Evolutionary conservation across 2,113 vertebrate genomes (phyloP).

Genomic region (Nothocercus nigrocapillus): DNA sequence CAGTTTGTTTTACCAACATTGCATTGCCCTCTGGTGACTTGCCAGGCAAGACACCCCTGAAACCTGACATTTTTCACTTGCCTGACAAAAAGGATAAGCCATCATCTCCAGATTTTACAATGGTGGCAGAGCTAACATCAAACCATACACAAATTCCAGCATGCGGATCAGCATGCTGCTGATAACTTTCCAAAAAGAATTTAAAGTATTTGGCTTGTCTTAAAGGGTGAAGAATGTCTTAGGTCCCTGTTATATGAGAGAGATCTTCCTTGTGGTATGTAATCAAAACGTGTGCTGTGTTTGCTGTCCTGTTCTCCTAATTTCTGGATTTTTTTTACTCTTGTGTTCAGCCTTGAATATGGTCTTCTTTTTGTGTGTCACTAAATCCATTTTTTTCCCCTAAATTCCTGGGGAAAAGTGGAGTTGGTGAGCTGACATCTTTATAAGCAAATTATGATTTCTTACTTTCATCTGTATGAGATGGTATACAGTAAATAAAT

Average conservation of each 20-base stretch:
- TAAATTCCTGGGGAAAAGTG: not conserved
- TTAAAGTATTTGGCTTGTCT: not conserved
- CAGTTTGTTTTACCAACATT: not conserved
- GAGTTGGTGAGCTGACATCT: not conserved
- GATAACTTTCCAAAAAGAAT: accelerated
- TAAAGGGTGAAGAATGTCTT: not conserved
- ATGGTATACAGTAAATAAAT: not conserved
- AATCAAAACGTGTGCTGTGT: not conserved
- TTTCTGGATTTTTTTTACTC: not conserved
- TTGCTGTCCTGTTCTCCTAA: not conserved
- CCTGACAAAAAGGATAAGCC: accelerated
- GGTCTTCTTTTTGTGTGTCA: not conserved
- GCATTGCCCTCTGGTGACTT: conserved; percentile 38
- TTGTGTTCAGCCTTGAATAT: not conserved
- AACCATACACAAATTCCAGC: not conserved
- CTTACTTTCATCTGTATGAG: not conserved
- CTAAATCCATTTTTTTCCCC: not conserved
- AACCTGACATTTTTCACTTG: accelerated
- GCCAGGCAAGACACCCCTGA: not conserved
- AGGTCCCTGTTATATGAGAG: not conserved
- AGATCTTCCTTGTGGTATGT: not conserved
- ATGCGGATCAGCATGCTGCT: too few species aligned
- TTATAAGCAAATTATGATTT: not conserved
- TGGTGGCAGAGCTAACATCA: accelerated
- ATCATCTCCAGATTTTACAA: not conserved